Conservation (phyloP, 2,888 invertebrate genomes). For the Coenonympha arcania region DNA sequence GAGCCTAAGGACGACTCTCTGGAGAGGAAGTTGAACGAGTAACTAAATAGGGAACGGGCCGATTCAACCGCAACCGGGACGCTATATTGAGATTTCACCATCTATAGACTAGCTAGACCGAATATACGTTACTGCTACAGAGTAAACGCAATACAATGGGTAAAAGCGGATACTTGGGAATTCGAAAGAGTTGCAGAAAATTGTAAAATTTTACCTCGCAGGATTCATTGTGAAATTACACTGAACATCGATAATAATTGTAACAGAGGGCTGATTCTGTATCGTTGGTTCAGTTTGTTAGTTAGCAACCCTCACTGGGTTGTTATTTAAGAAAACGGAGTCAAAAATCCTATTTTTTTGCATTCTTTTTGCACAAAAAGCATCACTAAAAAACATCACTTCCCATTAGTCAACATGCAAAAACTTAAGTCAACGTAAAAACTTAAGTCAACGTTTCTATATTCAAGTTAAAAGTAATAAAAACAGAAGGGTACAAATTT, state of each 20-base stretch:
- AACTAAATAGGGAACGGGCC: conserved; percentile 14
- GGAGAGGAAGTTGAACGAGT: conserved; percentile 10
- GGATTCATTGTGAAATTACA: no score
- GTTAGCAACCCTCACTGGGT: no score
- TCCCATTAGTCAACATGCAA: no score
- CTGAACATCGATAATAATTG: no score
- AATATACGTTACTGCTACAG: not conserved
- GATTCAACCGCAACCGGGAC: conserved; percentile 11
- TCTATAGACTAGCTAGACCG: not conserved
- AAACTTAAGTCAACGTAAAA: no score
- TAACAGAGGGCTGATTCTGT: no score
- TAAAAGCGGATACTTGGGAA: not conserved
- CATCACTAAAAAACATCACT: no score
- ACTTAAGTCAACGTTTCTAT: not conserved
- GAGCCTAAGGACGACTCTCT: conserved; percentile 3
- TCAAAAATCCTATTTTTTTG: no score
- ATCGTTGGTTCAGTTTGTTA: no score
- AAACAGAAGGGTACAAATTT: conserved; percentile 59
- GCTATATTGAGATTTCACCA: conserved; percentile 9
- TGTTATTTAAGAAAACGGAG: no score
- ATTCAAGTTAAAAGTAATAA: conserved; percentile 39
- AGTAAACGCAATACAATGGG: not conserved
- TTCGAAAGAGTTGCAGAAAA: not conserved
- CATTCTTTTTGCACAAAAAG: no score
- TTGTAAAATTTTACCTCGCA: not conserved